Evolutionary conservation across 2,113 vertebrate species (phyloP).

Genomic region (Egretta garzetta): DNA sequence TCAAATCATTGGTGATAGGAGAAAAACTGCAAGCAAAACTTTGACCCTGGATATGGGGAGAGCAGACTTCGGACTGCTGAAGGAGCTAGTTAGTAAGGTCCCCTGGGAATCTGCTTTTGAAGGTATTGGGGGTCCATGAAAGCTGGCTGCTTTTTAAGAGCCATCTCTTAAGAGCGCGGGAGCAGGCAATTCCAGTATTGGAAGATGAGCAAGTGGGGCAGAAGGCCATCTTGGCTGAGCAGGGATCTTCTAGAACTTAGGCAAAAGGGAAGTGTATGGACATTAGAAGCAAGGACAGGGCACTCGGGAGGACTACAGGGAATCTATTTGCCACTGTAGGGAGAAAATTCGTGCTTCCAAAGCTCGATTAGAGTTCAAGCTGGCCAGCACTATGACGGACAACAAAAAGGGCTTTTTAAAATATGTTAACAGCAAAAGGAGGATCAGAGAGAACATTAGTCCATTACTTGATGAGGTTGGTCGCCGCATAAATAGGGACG

Average conservation of each 20-base stretch:
- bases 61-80: not conserved
- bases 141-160: not conserved
- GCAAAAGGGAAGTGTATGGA: not conserved
- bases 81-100: not conserved
- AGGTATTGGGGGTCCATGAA: not conserved
- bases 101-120: not conserved
- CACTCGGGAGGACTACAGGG: not conserved
- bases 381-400: not conserved
- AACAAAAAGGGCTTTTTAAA: not conserved
- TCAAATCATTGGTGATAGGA: rapidly evolving
- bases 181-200: not conserved
- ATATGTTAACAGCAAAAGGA: not conserved
- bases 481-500: not conserved
- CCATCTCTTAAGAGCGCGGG: not conserved
- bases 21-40: not conserved
- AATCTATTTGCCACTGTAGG: not conserved
- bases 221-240: not conserved
- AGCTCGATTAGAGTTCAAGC: not conserved
- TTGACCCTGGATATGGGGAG: not conserved
- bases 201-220: not conserved
- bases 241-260: not conserved
- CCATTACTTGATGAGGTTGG: not conserved
- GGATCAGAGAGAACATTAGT: not conserved
- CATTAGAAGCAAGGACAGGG: not conserved
- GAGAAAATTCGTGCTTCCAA: not conserved